Conservation (phyloP, 2,113 vertebrate genomes). For the Uria aalge region DNA sequence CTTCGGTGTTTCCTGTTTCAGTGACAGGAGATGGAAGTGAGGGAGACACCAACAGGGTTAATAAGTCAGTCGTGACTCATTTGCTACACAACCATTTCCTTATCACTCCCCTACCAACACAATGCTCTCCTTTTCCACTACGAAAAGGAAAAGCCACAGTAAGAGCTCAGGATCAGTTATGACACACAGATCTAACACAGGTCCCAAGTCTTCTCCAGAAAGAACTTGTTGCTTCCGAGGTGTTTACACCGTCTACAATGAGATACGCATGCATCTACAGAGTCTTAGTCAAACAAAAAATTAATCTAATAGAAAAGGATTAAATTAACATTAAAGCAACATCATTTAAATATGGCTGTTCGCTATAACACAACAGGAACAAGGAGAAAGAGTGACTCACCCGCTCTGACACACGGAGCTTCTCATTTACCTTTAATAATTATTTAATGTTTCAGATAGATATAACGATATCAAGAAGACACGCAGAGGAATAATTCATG, state of each 20-base stretch:
- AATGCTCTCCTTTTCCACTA: neutral
- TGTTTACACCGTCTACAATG: neutral
- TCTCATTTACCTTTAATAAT: conserved; percentile 28
- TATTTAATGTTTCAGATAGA: neutral
- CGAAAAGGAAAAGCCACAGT: neutral
- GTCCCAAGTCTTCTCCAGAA: neutral
- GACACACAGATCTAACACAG: neutral
- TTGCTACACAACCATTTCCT: neutral
- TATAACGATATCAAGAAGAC: neutral
- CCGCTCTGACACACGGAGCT: conserved; percentile 11
- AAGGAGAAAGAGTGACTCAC: conserved; percentile 41
- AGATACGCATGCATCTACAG: neutral
- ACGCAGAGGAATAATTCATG: neutral
- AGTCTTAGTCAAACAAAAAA: neutral
- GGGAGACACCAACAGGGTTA: neutral
- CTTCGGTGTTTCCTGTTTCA: conserved; percentile 85
- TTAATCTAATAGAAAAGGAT: neutral
- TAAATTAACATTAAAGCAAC: neutral
- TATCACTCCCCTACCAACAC: neutral
- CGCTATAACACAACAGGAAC: neutral
- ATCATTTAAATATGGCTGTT: neutral
- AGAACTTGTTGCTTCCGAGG: neutral
- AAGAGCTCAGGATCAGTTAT: neutral
- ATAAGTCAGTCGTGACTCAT: neutral
- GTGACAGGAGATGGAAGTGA: neutral